Evolutionary conservation across 2,113 vertebrate genomes (phyloP).

Genomic region (Psittacus erithacus): DNA sequence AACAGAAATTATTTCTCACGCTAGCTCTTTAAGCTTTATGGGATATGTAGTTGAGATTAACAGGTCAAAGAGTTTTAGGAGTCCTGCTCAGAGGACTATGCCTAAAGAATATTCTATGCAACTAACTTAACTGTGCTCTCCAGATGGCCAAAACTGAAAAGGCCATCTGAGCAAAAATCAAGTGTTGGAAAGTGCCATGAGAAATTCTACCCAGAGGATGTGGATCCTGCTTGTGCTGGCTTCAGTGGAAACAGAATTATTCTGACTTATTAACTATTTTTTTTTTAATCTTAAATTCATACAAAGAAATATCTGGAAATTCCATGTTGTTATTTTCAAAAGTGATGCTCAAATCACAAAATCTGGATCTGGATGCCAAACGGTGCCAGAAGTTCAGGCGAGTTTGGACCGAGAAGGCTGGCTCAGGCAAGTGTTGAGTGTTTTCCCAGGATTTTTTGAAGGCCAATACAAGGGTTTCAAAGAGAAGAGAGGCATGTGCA

Average conservation of each 20-base stretch:
- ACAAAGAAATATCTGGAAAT: slow-evolving; percentile 42
- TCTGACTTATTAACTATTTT: not conserved
- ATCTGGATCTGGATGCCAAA: slow-evolving; percentile 39
- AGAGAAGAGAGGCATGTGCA: slow-evolving; percentile 52
- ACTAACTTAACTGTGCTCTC: slow-evolving; percentile 33
- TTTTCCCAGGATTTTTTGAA: slow-evolving; percentile 63
- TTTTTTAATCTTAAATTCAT: not conserved
- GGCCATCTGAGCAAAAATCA: slow-evolving; percentile 51
- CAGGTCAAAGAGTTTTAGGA: slow-evolving; percentile 47
- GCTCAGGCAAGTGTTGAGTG: slow-evolving; percentile 44
- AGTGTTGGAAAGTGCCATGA: slow-evolving; percentile 42
- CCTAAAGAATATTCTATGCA: slow-evolving; percentile 26
- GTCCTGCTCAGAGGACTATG: slow-evolving; percentile 16
- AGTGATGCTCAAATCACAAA: slow-evolving; percentile 50
- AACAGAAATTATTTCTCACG: slow-evolving; percentile 58
- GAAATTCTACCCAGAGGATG: slow-evolving; percentile 56
- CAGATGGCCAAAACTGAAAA: slow-evolving; percentile 60
- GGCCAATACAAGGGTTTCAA: slow-evolving; percentile 54
- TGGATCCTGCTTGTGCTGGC: slow-evolving; percentile 23
- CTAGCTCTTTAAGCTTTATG: slow-evolving; percentile 54
- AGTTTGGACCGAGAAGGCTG: slow-evolving; percentile 35
- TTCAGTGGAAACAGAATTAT: slow-evolving; percentile 32
- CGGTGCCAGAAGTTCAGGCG: slow-evolving; percentile 54
- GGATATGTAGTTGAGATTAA: slow-evolving; percentile 51
- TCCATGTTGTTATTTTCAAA: slow-evolving; percentile 41